phyloP scores from a whole-genome alignment of 2,888 invertebrate genomes.

The Enchytraeus crypticus region DNA sequence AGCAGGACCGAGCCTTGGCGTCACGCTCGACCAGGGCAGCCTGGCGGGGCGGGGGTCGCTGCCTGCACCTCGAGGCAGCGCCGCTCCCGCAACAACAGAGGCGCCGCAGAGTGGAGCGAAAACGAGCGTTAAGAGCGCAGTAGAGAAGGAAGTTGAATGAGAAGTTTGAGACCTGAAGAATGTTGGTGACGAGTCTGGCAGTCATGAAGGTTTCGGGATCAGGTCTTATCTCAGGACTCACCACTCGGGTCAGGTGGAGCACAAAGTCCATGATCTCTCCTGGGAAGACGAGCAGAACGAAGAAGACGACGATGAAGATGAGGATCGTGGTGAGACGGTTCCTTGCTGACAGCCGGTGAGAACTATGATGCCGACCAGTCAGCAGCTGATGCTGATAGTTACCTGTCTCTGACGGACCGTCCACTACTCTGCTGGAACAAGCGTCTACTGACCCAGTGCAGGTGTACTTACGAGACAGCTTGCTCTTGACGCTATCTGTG shows the following conservation, averaged over 20 bases:
- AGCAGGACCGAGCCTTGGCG: too few relatives aligned
- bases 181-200: conserved; percentile 12
- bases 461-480: background rate
- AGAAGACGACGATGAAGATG: conserved; percentile 39
- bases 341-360: background rate
- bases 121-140: conserved; percentile 20
- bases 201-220: conserved; percentile 12
- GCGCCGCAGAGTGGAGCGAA: conserved; percentile 11
- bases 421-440: background rate
- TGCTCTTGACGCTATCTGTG: background rate
- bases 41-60: too few relatives aligned
- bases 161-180: conserved; percentile 25
- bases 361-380: background rate
- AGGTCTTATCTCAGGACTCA: background rate
- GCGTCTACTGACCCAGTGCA: conserved; percentile 2
- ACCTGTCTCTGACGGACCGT: background rate
- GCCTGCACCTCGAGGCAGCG: background rate
- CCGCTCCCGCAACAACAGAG: conserved; percentile 1
- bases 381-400: background rate
- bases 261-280: conserved; percentile 41
- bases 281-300: conserved; percentile 41
- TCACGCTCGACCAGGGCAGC: too few relatives aligned
- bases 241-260: conserved; percentile 15
- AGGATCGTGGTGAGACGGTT: conserved; percentile 37
- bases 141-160: conserved; percentile 31